phyloP scores from a whole-genome alignment of 2,888 invertebrate species.

The Balanococcus diminutus region DNA sequence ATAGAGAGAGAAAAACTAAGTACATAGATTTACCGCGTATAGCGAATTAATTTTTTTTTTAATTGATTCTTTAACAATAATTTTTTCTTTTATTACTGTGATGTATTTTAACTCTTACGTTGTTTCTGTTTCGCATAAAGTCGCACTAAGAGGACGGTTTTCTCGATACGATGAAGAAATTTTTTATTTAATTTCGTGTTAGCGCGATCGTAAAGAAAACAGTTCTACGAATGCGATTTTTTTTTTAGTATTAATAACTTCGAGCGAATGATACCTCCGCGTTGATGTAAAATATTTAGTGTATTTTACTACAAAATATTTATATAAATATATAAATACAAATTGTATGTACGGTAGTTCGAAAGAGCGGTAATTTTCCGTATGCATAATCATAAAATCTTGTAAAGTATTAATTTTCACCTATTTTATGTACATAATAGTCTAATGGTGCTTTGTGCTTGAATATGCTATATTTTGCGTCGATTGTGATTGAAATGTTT shows the following conservation, averaged over 20 bases:
- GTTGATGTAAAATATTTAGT: not conserved
- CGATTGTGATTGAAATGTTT: constrained; percentile 32
- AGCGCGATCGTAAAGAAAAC: not conserved
- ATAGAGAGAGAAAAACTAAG: not conserved
- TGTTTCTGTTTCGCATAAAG: not conserved
- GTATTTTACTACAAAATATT: not conserved
- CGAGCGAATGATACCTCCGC: not conserved
- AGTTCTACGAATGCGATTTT: not conserved
- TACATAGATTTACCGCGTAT: not conserved
- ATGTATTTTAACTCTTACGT: constrained; percentile 13
- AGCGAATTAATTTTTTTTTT: not conserved
- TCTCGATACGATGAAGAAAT: not conserved
- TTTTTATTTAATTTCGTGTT: not conserved
- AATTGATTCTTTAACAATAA: not conserved
- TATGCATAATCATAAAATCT: not conserved
- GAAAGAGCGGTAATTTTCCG: not conserved
- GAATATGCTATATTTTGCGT: constrained; percentile 7
- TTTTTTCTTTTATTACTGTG: constrained; percentile 26
- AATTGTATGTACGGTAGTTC: not conserved
- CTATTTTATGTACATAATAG: constrained; percentile 1
- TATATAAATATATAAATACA: not conserved
- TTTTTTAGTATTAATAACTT: not conserved
- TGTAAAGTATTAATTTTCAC: constrained; percentile 38
- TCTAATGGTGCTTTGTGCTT: constrained; percentile 36
- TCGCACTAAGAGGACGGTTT: not conserved